These are phyloP conservation scores for Ivindomyrus marchei DNA, from an alignment of 2,113 vertebrate genomes.

Conservation along the genomic window DNA sequence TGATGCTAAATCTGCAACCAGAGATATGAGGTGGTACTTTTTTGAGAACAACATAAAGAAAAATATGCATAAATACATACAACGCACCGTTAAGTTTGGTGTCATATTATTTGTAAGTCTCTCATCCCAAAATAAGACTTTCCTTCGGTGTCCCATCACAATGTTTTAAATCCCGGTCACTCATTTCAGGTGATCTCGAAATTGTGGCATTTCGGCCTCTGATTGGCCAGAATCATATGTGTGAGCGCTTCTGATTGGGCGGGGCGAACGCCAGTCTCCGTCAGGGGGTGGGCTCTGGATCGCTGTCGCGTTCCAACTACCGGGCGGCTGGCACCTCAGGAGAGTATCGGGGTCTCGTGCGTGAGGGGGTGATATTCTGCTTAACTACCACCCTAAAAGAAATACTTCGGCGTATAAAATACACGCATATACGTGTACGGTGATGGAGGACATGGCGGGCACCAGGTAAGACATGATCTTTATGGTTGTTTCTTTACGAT, in stretches of 20 bases:
- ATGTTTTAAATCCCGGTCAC: neutral
- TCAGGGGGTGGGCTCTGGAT: neutral
- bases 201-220: neutral
- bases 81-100: neutral
- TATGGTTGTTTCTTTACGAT: constrained; percentile 11
- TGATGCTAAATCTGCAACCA: neutral
- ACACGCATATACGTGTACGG: constrained; percentile 35
- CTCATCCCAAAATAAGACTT: neutral
- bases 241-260: neutral
- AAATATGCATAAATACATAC: neutral
- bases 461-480: constrained; percentile 52
- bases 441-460: constrained; percentile 59
- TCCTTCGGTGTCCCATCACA: neutral
- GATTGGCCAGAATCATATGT: neutral
- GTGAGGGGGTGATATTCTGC: neutral
- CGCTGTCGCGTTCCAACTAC: constrained; percentile 2
- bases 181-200: neutral
- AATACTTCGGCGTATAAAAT: neutral
- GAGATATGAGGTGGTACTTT: neutral
- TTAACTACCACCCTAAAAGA: neutral
- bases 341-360: neutral
- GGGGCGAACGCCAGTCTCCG: neutral
- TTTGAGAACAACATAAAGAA: neutral
- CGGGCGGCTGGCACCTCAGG: neutral
- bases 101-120: neutral